phyloP scores from a whole-genome alignment of 2,797 vertebrate species.

The Mareca strepera region DNA sequence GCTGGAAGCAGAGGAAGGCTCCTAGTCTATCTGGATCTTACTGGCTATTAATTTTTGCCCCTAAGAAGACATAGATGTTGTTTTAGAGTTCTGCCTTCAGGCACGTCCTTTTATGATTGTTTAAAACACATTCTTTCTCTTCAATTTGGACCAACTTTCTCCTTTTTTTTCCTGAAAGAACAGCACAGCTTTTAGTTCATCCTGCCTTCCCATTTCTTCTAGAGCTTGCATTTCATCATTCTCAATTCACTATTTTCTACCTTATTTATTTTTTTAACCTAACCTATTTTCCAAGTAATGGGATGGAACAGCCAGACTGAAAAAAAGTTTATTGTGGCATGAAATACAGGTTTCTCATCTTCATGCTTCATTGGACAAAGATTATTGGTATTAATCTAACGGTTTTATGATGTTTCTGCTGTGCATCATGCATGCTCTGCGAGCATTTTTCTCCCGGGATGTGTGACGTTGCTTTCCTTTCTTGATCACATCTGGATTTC shows the following conservation, averaged over 20 bases:
- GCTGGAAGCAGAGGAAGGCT: not conserved
- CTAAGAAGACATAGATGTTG: not conserved
- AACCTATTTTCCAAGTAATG: not conserved
- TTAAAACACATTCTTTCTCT: not conserved
- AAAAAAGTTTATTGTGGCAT: constrained; percentile 36
- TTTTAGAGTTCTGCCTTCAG: not conserved
- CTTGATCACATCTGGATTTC: not conserved
- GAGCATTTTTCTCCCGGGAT: not conserved
- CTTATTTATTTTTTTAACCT: not conserved
- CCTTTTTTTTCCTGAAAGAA: not conserved
- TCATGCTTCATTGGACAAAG: not conserved
- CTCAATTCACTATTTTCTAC: not conserved
- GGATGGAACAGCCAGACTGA: not conserved
- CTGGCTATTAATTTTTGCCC: not conserved
- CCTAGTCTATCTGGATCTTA: not conserved
- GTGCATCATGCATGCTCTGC: not conserved
- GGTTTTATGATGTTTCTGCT: not conserved
- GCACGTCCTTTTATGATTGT: not conserved
- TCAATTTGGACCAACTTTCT: not conserved
- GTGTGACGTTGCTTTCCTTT: not conserved
- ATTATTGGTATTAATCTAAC: constrained; percentile 13
- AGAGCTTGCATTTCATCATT: not conserved
- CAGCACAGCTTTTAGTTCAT: not conserved
- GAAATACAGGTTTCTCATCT: constrained; percentile 34
- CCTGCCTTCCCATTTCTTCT: not conserved